Evolutionary conservation across 2,888 invertebrate genomes (phyloP).

Genomic region (Pterostichus madidus): DNA sequence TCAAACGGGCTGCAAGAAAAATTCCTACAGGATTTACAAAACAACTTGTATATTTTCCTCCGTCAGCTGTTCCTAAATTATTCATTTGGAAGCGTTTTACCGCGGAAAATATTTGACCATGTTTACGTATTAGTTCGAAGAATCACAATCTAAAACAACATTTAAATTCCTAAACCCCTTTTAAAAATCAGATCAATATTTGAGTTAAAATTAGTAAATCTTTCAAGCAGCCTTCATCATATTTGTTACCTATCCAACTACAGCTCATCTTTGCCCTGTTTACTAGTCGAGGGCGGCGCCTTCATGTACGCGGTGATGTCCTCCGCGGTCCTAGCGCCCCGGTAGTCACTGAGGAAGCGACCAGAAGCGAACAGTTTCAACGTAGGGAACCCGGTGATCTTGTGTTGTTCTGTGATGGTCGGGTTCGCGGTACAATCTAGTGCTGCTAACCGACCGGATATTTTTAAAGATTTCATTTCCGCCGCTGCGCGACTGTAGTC

Average conservation of each 20-base stretch:
- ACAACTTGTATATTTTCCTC: too few relatives aligned
- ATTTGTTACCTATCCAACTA: constrained; percentile 62
- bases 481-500: constrained; percentile 82
- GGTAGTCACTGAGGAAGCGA: constrained; percentile 79
- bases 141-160: too few relatives aligned
- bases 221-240: too few relatives aligned
- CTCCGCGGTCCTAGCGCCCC: constrained; percentile 79
- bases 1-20: too few relatives aligned
- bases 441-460: constrained; percentile 77
- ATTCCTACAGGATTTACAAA: too few relatives aligned
- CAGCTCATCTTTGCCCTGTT: constrained; percentile 71
- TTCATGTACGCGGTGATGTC: constrained; percentile 80
- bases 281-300: constrained; percentile 61
- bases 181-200: too few relatives aligned
- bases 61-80: too few relatives aligned
- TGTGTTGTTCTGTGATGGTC: constrained; percentile 80
- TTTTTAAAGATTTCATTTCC: constrained; percentile 76
- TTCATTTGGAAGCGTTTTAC: too few relatives aligned
- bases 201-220: too few relatives aligned
- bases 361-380: constrained; percentile 82
- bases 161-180: too few relatives aligned
- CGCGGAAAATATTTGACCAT: too few relatives aligned
- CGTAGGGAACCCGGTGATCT: constrained; percentile 84
- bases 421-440: constrained; percentile 84
- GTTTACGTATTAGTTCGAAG: too few relatives aligned